Conservation (phyloP, 2,888 invertebrate genomes). For the Apamea epomidion region DNA sequence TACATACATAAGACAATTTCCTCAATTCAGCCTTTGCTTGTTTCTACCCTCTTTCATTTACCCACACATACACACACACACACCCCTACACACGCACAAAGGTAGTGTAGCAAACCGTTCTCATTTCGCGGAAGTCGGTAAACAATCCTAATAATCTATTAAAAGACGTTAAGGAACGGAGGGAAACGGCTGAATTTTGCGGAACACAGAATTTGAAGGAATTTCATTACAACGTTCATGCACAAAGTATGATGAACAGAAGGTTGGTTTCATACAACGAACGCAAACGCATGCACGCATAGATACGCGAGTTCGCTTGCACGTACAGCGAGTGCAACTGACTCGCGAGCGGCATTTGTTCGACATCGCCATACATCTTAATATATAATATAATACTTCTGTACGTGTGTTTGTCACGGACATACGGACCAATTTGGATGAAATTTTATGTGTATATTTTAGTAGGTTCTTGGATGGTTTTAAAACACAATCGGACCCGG, state of each 20-base stretch:
- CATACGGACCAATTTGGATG: too few relatives aligned
- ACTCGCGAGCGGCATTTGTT: neutral
- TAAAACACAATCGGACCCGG: too few relatives aligned
- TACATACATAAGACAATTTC: neutral
- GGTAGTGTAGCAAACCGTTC: constrained; percentile 1
- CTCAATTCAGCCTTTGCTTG: constrained; percentile 12
- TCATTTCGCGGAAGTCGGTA: constrained; percentile 52
- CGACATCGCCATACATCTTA: too few relatives aligned
- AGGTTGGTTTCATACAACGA: neutral
- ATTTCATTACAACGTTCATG: constrained; percentile 55
- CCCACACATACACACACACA: neutral
- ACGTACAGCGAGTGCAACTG: neutral
- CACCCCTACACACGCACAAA: neutral
- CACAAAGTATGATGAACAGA: neutral
- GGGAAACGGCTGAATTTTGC: constrained; percentile 33
- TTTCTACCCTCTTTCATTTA: neutral
- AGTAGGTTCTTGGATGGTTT: too few relatives aligned
- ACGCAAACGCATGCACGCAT: neutral
- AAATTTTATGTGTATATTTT: too few relatives aligned
- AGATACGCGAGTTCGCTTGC: neutral
- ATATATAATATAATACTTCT: too few relatives aligned
- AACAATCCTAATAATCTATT: constrained; percentile 59
- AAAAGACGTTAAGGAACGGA: constrained; percentile 44
- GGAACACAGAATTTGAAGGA: constrained; percentile 30
- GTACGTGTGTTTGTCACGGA: too few relatives aligned